phyloP scores from a whole-genome alignment of 2,113 vertebrate species.

The Acanthochromis polyacanthus region DNA sequence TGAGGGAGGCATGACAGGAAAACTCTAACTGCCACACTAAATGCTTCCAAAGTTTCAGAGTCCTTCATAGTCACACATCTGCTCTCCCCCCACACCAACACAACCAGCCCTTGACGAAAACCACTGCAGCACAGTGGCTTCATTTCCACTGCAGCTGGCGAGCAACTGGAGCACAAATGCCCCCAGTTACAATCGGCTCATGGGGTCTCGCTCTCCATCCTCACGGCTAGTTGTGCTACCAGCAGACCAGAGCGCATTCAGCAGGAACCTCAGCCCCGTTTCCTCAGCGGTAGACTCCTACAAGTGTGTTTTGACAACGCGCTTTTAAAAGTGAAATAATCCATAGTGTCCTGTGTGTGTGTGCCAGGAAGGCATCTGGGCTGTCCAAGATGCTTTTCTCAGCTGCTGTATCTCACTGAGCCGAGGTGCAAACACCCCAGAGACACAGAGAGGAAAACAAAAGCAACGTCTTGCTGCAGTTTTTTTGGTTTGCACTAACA shows the following conservation, averaged over 20 bases:
- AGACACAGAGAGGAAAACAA: slow-evolving; percentile 14
- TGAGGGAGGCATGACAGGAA: neutral
- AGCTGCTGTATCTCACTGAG: slow-evolving; percentile 5
- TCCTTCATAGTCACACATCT: slow-evolving; percentile 11
- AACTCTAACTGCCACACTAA: neutral
- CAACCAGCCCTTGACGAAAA: slow-evolving; percentile 6
- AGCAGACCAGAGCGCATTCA: neutral
- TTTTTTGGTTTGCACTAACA: neutral
- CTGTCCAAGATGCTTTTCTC: slow-evolving; percentile 5
- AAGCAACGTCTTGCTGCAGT: neutral
- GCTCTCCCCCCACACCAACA: slow-evolving; percentile 10
- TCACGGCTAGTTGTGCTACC: neutral
- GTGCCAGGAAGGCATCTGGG: neutral
- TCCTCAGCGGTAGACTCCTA: neutral
- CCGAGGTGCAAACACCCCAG: slow-evolving; percentile 1
- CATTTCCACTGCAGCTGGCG: slow-evolving; percentile 12
- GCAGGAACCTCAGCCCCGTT: neutral
- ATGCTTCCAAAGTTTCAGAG: neutral
- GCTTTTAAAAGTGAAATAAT: slow-evolving; percentile 27
- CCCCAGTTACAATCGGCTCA: neutral
- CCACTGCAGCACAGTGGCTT: slow-evolving; percentile 14
- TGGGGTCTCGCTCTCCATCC: neutral
- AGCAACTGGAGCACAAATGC: slow-evolving; percentile 8
- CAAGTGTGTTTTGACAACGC: slow-evolving; percentile 30
- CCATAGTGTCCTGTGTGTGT: slow-evolving; percentile 5